phyloP scores from a whole-genome alignment of 2,113 vertebrate genomes.

The Pelecanus crispus region DNA sequence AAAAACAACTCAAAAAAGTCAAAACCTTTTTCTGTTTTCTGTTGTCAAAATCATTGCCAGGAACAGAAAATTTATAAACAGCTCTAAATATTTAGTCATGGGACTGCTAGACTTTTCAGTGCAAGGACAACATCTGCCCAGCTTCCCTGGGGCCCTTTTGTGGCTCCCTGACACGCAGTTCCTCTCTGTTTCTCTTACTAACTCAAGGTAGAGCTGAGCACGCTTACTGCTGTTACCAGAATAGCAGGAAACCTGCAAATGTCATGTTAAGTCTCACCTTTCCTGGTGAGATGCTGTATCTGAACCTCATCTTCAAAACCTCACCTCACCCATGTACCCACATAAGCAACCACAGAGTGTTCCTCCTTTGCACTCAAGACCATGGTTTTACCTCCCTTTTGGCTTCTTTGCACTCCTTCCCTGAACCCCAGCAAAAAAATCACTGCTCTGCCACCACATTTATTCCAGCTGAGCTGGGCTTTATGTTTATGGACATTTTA shows the following conservation, averaged over 20 bases:
- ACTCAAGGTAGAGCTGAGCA: background rate
- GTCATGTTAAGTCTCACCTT: background rate
- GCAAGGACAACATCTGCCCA: background rate
- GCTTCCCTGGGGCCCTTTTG: background rate
- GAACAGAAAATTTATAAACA: background rate
- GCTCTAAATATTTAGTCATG: background rate
- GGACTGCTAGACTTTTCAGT: background rate
- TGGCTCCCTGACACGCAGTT: background rate
- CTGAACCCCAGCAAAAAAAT: background rate
- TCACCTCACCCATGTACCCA: background rate
- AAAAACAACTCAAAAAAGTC: background rate
- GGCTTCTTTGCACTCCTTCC: background rate
- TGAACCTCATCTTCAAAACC: background rate
- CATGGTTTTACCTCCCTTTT: background rate
- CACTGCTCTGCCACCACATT: background rate
- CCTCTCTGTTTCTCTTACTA: background rate
- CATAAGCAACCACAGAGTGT: background rate
- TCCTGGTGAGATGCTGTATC: background rate
- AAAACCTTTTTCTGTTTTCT: background rate
- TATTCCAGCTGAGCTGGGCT: background rate
- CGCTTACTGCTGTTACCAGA: background rate
- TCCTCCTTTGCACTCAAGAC: background rate
- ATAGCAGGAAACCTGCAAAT: background rate
- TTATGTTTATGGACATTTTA: accelerated
- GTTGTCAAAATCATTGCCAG: background rate